phyloP scores from a whole-genome alignment of 1,140 invertebrate genomes.

The Euura saliciscinereae region DNA sequence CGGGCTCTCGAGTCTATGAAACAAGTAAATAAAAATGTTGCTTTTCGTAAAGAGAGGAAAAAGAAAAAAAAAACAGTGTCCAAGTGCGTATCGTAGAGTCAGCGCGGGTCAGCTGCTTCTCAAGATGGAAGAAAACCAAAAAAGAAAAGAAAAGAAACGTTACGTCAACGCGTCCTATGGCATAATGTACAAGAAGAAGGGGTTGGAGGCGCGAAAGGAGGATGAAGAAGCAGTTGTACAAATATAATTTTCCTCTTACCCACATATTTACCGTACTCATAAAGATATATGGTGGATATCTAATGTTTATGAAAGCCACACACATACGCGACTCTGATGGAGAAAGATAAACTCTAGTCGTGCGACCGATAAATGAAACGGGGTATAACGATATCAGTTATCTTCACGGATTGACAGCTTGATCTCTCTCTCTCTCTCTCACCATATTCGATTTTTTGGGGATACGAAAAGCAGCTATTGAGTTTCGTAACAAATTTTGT shows the following conservation, averaged over 20 bases:
- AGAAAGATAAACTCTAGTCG: background rate
- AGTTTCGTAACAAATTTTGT: no score
- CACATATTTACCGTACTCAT: background rate
- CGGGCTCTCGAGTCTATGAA: no score
- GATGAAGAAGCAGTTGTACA: conserved; percentile 2
- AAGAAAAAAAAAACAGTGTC: no score
- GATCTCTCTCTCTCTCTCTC: background rate
- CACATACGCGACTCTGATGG: background rate
- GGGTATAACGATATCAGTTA: background rate
- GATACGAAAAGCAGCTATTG: no score
- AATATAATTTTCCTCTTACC: background rate
- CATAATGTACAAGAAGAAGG: background rate
- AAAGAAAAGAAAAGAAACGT: no score
- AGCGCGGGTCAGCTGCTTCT: no score
- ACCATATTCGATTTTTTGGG: no score
- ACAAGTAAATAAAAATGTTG: no score
- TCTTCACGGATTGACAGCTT: background rate
- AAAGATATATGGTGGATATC: background rate
- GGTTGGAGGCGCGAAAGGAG: background rate
- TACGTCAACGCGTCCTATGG: no score
- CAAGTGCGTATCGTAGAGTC: no score
- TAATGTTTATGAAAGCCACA: background rate
- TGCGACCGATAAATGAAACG: background rate
- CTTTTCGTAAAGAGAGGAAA: no score
- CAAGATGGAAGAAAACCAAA: no score